Conservation (phyloP, 1,140 invertebrate genomes). For the Scaptomyza pallida region DNA sequence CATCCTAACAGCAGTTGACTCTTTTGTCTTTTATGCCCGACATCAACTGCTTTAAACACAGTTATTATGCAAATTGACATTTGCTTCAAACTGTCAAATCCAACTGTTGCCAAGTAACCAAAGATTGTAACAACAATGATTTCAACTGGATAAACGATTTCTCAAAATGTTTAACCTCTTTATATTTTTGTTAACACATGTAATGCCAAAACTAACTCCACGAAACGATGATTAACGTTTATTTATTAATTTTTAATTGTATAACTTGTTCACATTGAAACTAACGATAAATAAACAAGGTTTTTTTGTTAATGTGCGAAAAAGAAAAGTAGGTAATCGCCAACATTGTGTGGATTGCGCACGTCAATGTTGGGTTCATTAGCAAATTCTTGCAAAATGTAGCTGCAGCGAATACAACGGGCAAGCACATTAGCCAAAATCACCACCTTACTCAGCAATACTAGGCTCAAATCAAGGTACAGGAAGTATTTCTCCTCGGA, state of each 20-base stretch:
- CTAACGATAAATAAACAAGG: too few species aligned
- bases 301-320: slow-evolving; percentile 8
- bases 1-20: slow-evolving; percentile 3
- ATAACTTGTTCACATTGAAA: too few species aligned
- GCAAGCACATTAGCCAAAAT: slow-evolving; percentile 3
- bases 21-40: slow-evolving; percentile 32
- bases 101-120: slow-evolving; percentile 14
- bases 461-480: neutral
- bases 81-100: slow-evolving; percentile 20
- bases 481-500: too few species aligned
- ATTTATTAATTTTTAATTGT: too few species aligned
- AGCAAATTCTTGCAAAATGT: neutral
- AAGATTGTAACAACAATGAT: slow-evolving; percentile 1
- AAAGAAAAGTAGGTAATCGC: slow-evolving; percentile 45
- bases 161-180: too few species aligned
- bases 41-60: slow-evolving; percentile 55
- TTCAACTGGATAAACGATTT: slow-evolving; percentile 5
- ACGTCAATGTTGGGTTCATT: neutral
- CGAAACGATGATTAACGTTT: too few species aligned
- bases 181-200: too few species aligned
- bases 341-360: slow-evolving; percentile 27
- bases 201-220: too few species aligned
- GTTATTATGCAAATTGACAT: slow-evolving; percentile 76
- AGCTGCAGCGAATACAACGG: neutral
- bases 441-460: slow-evolving; percentile 34